Evolutionary conservation across 2,797 vertebrate genomes (phyloP).

Genomic region (Graptemys geographica): DNA sequence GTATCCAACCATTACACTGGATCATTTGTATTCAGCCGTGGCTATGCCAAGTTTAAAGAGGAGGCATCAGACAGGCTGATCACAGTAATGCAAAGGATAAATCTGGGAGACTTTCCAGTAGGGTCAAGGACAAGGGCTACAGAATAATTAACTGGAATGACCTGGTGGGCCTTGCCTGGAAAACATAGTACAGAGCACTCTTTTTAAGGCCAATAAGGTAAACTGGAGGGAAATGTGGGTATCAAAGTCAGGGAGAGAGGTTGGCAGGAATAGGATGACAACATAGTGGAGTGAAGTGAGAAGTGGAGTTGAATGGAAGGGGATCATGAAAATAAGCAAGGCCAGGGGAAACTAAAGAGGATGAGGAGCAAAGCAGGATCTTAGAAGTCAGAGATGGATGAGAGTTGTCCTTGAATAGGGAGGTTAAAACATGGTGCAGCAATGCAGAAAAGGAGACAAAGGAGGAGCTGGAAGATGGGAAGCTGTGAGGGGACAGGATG

Average conservation of each 20-base stretch:
- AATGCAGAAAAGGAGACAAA: not conserved
- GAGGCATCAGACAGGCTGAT: not conserved
- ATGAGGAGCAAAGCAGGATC: not conserved
- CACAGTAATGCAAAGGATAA: rapidly evolving
- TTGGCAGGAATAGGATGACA: not conserved
- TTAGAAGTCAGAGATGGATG: not conserved
- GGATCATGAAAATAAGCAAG: slow-evolving; percentile 2
- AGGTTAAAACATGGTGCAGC: not conserved
- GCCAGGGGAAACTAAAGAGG: not conserved
- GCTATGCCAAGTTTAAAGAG: not conserved
- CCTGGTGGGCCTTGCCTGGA: not conserved
- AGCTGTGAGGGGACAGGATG: not conserved
- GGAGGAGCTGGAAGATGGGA: not conserved
- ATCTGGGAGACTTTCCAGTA: not conserved
- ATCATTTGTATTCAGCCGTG: not conserved
- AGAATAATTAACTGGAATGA: not conserved
- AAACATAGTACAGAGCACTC: not conserved
- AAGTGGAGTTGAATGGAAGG: not conserved
- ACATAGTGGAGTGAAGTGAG: not conserved
- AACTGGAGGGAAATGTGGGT: not conserved
- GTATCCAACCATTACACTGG: not conserved
- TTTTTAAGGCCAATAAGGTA: not conserved
- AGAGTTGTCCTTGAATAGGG: not conserved
- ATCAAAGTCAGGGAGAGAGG: not conserved
- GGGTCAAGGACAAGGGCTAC: not conserved